Evolutionary conservation across 2,113 vertebrate genomes (phyloP).

Genomic region (Dinomys branickii): DNA sequence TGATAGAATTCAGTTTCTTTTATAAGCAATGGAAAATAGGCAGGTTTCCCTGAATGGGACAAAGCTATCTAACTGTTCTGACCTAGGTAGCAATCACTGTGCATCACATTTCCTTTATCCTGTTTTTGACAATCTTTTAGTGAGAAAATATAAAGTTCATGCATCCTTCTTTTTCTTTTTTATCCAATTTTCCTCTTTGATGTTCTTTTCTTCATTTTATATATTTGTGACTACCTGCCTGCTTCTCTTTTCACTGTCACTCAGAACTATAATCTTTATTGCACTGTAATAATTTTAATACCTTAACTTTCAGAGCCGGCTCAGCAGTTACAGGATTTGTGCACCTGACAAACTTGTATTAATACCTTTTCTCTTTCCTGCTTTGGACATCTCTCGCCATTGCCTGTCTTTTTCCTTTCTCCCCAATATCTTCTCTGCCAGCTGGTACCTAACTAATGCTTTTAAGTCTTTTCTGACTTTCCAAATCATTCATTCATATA

Average conservation of each 20-base stretch:
- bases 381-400: slow-evolving; percentile 52
- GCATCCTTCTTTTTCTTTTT: slow-evolving; percentile 34
- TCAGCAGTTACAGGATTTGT: slow-evolving; percentile 46
- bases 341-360: slow-evolving; percentile 32
- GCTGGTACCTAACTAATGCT: slow-evolving; percentile 57
- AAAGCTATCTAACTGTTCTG: slow-evolving; percentile 18
- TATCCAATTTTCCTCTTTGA: slow-evolving; percentile 32
- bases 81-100: not conserved
- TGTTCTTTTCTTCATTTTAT: slow-evolving; percentile 54
- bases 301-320: not conserved
- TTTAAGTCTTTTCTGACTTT: slow-evolving; percentile 14
- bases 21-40: slow-evolving; percentile 59
- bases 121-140: not conserved
- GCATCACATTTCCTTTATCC: slow-evolving; percentile 43
- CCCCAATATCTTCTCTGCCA: slow-evolving; percentile 54
- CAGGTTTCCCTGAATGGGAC: slow-evolving; percentile 28
- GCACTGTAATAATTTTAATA: slow-evolving; percentile 66
- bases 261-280: slow-evolving; percentile 46
- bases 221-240: slow-evolving; percentile 49
- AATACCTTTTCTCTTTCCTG: slow-evolving; percentile 45
- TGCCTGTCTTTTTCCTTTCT: slow-evolving; percentile 25
- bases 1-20: slow-evolving; percentile 16
- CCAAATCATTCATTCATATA: too few species aligned
- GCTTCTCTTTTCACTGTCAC: slow-evolving; percentile 43
- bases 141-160: not conserved